A percentile compares a stretch with the other conserved stretches of the same genome.
Evolutionary conservation across 2,113 vertebrate species (phyloP).

Genomic region (Zootoca vivipara): DNA sequence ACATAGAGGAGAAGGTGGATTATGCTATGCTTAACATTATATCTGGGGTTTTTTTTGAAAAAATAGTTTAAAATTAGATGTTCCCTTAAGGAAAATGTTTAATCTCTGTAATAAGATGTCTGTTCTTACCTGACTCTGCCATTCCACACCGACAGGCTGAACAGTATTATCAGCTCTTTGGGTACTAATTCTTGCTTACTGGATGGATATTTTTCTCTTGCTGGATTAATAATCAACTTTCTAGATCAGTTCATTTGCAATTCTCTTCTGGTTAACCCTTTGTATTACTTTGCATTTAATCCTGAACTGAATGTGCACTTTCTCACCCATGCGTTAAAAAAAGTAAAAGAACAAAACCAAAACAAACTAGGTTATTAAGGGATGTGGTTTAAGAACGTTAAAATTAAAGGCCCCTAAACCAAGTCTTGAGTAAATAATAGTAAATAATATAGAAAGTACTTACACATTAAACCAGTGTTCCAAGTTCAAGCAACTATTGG

Average conservation of each 20-base stretch:
- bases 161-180: constrained; percentile 82
- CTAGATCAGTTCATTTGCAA: constrained; percentile 97
- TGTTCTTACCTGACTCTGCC: constrained; percentile 82
- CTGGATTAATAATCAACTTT: constrained; percentile 96
- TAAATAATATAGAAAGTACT: constrained; percentile 2
- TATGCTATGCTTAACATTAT: constrained; percentile 36
- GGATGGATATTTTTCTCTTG: constrained; percentile 84
- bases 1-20: constrained; percentile 57
- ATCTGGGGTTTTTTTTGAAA: constrained; percentile 3
- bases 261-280: constrained; percentile 97
- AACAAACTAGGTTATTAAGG: not conserved
- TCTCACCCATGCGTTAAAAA: constrained; percentile 25
- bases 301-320: constrained; percentile 15
- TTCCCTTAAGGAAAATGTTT: constrained; percentile 38
- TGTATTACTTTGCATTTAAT: constrained; percentile 67
- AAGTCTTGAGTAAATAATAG: not conserved
- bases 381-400: constrained; percentile 29
- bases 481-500: constrained; percentile 28
- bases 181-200: constrained; percentile 83
- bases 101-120: constrained; percentile 60
- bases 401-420: not conserved
- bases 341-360: not conserved
- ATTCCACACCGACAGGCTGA: constrained; percentile 77
- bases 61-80: constrained; percentile 43
- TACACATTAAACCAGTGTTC: not conserved